Conservation (phyloP, 1,140 invertebrate species). For the Brachystomella parvula region DNA sequence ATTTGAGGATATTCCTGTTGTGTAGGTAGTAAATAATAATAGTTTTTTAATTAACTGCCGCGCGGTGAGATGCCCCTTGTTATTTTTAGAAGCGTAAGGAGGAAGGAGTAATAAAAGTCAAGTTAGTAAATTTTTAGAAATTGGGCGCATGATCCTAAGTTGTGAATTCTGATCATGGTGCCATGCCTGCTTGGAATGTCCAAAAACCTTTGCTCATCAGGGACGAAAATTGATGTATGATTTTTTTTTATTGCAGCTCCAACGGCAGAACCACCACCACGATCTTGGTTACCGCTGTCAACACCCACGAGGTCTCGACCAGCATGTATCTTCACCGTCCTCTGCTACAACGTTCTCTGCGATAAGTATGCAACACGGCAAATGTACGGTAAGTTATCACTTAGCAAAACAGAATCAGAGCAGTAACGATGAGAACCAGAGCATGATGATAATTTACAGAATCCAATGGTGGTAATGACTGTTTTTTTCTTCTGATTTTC, state of each 20-base stretch:
- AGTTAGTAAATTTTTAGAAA: too few species aligned
- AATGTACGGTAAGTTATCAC: slow-evolving; percentile 62
- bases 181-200: too few species aligned
- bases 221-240: not conserved
- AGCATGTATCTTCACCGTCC: slow-evolving; percentile 75
- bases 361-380: slow-evolving; percentile 97
- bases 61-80: too few species aligned
- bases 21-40: too few species aligned
- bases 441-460: not conserved
- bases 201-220: not conserved
- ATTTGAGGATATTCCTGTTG: too few species aligned
- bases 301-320: slow-evolving; percentile 32
- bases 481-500: not conserved
- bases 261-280: slow-evolving; percentile 27
- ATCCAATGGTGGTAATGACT: not conserved
- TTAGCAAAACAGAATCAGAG: too few species aligned
- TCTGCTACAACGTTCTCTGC: slow-evolving; percentile 99
- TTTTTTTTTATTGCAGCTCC: slow-evolving; percentile 20
- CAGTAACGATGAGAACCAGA: too few species aligned
- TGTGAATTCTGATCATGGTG: too few species aligned
- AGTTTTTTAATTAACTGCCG: too few species aligned
- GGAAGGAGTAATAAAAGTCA: too few species aligned
- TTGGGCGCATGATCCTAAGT: too few species aligned
- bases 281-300: slow-evolving; percentile 34
- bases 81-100: too few species aligned